phyloP scores from a whole-genome alignment of 2,797 vertebrate species.

The Sardinella longiceps region DNA sequence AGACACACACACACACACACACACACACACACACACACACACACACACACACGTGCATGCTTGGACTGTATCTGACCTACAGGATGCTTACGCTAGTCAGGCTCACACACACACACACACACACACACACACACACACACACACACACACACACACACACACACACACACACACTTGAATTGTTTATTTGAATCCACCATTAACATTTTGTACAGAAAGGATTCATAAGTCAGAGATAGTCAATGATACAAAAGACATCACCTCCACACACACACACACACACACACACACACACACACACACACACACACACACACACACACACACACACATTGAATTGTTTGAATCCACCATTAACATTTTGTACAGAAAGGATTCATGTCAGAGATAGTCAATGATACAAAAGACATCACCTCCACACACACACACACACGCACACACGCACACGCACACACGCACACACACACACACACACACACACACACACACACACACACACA shows the following conservation, averaged over 20 bases:
- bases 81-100: too few relatives aligned
- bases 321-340: not conserved
- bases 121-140: not conserved
- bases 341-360: too few relatives aligned
- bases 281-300: not conserved
- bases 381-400: too few relatives aligned
- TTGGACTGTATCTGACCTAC: too few relatives aligned
- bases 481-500: not conserved
- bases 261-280: not conserved
- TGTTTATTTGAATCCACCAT: too few relatives aligned
- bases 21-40: not conserved
- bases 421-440: not conserved
- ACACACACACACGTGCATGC: too few relatives aligned
- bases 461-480: not conserved
- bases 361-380: too few relatives aligned
- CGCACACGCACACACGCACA: not conserved
- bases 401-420: not conserved
- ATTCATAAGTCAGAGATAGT: too few relatives aligned
- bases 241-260: too few relatives aligned
- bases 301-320: constrained; percentile 8
- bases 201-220: too few relatives aligned
- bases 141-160: too few relatives aligned
- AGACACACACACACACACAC: not conserved
- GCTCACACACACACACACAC: constrained; percentile 3
- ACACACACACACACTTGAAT: not conserved